Evolutionary conservation across 1,140 invertebrate species (phyloP), one percentile per base, ranked within the genome.

Genomic region (Pteromalus puparum): DNA sequence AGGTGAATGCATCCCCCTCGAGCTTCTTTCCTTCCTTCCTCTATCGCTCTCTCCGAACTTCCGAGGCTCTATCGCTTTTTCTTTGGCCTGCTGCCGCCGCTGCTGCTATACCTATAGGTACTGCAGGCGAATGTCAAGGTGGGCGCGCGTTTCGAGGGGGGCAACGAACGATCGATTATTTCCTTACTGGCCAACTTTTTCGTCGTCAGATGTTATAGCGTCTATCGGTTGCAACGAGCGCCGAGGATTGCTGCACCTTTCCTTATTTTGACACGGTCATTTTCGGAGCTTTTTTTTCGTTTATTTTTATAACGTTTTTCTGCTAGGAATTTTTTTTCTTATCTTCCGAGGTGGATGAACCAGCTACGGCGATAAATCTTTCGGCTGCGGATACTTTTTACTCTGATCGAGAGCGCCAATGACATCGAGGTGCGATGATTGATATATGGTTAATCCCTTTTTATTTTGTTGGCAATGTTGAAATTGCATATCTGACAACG

Each of bases 81-180:
- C 72, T 82, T 75, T 28, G 53, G 46, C 42, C 26, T 26, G n/a
- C 24, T n/a, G 24, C 67, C 7, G 21, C 53, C 6, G 53, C 67
- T 68, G 7, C 18, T 1, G 24, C 67, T n/a, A n/a, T n/a, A n/a
- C n/a, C n/a, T n/a, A n/a, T n/a, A n/a, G n/a, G n/a, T n/a, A n/a
- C n/a, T n/a, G n/a, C n/a, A 30, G 65, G 30, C 53, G 67, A 82
- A 34, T 82, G 81, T 82, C 81, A 82, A 82, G 81, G 81, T 82
- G 72, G 81, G 15, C 70, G 81, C 70, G 26, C 26, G 18, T 28
- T 13, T 18, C 21, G 42, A 48, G 65, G 80, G 80, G 80, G 70
- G 42, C 70, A n/a, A 13, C 42, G 26, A 5, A 12, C 80, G 70
- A 81, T 82, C 81, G 72, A 82, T 82, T 72, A 82, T 82, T 72